phyloP scores from a whole-genome alignment of 2,888 invertebrate species.

The Oligia latruncula region DNA sequence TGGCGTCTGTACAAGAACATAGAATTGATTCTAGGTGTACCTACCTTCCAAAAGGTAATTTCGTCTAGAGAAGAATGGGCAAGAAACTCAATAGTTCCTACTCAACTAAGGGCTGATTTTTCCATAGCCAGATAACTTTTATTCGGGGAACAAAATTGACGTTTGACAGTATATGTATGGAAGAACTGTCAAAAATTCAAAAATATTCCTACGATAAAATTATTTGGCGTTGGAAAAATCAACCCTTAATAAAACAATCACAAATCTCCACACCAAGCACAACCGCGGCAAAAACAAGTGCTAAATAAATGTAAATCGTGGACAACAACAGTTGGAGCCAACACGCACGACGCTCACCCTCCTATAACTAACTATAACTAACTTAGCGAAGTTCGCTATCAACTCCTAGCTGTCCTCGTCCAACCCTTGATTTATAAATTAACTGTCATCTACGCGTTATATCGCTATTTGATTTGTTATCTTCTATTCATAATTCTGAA shows the following conservation, averaged over 20 bases:
- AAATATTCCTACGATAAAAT: no score
- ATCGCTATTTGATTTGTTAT: constrained; percentile 60
- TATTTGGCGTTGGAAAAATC: no score
- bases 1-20: background rate
- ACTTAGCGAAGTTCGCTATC: constrained; percentile 64
- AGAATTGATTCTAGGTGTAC: no score
- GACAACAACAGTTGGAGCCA: constrained; percentile 27
- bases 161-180: no score
- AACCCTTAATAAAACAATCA: background rate
- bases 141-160: no score
- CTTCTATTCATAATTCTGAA: constrained; percentile 43
- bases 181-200: no score
- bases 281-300: constrained; percentile 6
- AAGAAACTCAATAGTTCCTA: no score
- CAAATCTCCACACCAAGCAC: background rate
- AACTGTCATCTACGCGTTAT: constrained; percentile 54
- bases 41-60: background rate
- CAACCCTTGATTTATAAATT: constrained; percentile 65
- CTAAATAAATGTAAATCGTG: constrained; percentile 49
- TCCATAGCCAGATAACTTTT: no score
- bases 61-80: background rate
- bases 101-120: no score
- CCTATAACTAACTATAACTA: constrained; percentile 65
- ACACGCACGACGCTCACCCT: constrained; percentile 61
- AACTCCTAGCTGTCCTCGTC: constrained; percentile 51